Base-by-base conservation (phyloP, 2,113 vertebrate genomes). In the Glareola pratincola region DNA sequence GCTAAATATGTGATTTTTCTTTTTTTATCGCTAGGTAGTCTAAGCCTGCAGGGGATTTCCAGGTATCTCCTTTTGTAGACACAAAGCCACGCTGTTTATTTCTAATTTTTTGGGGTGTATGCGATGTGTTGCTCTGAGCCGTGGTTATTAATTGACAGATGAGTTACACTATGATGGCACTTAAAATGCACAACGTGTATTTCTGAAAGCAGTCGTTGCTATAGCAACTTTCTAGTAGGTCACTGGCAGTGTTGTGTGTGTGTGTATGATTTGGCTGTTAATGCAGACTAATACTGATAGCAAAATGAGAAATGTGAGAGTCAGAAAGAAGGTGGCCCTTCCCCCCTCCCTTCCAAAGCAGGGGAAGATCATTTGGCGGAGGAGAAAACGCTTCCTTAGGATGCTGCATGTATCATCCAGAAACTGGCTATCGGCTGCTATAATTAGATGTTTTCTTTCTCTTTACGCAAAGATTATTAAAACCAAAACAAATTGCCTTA, bases 101-200 rank as follows among this genome's bases (percentile, higher is more conserved):
- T 71, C 30, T 30, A 23, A 23, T 32, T 88, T 95, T 94, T 67
- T 83, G 92, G 30, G 2, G 82, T 11, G 4, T 85, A 68, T 89
- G 74, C 88, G 92, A 83, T 96, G 48, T 88, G 86, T 92, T 97
- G 7, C 95, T 92, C 94, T 89, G 88, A 97, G 96, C 94, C 8
- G 36, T 95, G 95, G 97, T 97, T 98, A 97, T 98, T 98, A 98
- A 98, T 98, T 98, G 98, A 98, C 98, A 98, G 97, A 98, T 98
- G 98, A 98, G 96, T 97, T 98, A 98, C 97, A 94, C 97, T 96
- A 59, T 97, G 92, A 98, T 98, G 98, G 98, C 98, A 98, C 98
- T 99, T 99, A 99, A 99, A 98, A 99, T 99, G 98, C 99, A 99
- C 98, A 98, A 98, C 98, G 97, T 98, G 98, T 98, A 98, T 98